Evolutionary conservation across 2,888 invertebrate genomes (phyloP).

Genomic region (Phrixothrix hirtus): DNA sequence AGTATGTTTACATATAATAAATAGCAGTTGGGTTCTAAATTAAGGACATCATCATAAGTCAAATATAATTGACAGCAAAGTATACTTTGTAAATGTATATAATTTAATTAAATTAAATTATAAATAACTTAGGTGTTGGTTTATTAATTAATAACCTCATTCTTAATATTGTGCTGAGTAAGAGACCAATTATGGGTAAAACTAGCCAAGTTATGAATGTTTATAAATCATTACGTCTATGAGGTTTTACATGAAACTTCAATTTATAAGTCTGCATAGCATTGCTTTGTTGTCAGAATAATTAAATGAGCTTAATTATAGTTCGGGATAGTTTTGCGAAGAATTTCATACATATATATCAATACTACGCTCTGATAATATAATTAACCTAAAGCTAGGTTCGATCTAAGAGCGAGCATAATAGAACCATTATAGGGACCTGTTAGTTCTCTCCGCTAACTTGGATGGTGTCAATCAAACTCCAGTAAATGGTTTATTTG

Average conservation of each 20-base stretch:
- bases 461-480: slow-evolving; percentile 39
- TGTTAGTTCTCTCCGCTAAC: slow-evolving; percentile 28
- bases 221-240: slow-evolving; percentile 46
- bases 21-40: too few species aligned
- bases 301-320: slow-evolving; percentile 56
- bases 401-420: slow-evolving; percentile 34
- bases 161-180: not conserved
- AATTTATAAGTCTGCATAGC: slow-evolving; percentile 53
- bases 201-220: slow-evolving; percentile 38
- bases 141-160: too few species aligned
- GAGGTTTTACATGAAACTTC: slow-evolving; percentile 53
- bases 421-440: slow-evolving; percentile 33
- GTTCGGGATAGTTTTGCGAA: slow-evolving; percentile 53
- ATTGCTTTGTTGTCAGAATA: slow-evolving; percentile 55
- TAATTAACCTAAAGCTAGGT: slow-evolving; percentile 37
- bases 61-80: too few species aligned
- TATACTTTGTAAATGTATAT: too few species aligned
- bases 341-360: slow-evolving; percentile 52
- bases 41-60: too few species aligned
- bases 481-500: slow-evolving; percentile 44
- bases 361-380: slow-evolving; percentile 37
- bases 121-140: too few species aligned
- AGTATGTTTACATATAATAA: too few species aligned
- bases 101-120: too few species aligned
- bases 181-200: slow-evolving; percentile 26